A percentile compares a stretch with the other conserved stretches of the same genome.
Conservation (phyloP, 2,113 vertebrate genomes). For the Epinephelus lanceolatus region DNA sequence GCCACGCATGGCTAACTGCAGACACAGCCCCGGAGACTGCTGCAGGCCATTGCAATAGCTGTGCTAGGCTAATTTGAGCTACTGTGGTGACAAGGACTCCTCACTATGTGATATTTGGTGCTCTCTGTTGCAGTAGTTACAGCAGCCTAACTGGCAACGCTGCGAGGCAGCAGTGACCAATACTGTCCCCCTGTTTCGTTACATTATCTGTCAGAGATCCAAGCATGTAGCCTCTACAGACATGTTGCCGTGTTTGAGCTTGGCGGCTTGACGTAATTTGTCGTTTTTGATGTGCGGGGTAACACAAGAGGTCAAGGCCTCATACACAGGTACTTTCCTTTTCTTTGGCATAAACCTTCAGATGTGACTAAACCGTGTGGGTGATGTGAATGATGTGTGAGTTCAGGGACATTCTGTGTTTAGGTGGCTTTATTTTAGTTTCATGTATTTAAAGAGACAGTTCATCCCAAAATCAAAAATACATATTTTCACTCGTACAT, state of each 20-base stretch:
- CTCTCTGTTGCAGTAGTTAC: slow-evolving; percentile 28
- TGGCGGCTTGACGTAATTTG: slow-evolving; percentile 6
- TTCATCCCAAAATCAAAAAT: too few relatives aligned
- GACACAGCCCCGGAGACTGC: slow-evolving; percentile 61
- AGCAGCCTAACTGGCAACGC: slow-evolving; percentile 24
- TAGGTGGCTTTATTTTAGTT: neutral
- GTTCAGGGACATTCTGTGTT: neutral
- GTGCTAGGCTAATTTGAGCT: slow-evolving; percentile 47
- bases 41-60: slow-evolving; percentile 42
- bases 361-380: neutral
- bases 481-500: too few relatives aligned
- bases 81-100: slow-evolving; percentile 38
- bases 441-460: neutral
- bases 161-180: slow-evolving; percentile 30
- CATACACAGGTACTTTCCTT: neutral
- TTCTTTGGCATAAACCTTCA: neutral
- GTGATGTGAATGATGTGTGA: neutral
- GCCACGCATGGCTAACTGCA: slow-evolving; percentile 71
- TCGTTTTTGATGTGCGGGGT: slow-evolving; percentile 21
- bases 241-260: neutral
- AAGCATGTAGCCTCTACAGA: neutral
- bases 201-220: slow-evolving; percentile 2
- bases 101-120: slow-evolving; percentile 29
- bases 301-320: neutral
- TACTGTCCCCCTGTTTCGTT: neutral